A percentile compares a stretch with the other conserved stretches of the same genome.
These are phyloP conservation scores for Drosophila obscura DNA, from an alignment of 1,140 invertebrate genomes.

Conservation along the genomic window DNA sequence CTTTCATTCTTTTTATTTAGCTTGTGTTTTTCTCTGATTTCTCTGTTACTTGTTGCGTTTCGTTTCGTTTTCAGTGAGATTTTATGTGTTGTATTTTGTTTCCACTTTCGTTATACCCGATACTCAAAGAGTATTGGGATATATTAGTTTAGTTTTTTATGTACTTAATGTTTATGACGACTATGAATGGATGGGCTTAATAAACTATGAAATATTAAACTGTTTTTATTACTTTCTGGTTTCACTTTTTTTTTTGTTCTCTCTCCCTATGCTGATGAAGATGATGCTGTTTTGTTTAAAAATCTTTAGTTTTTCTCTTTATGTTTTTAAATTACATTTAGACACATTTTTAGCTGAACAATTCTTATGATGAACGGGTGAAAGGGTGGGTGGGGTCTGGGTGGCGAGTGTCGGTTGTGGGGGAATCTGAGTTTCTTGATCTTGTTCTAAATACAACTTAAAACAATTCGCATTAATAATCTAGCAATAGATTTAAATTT, in stretches of 20 bases:
- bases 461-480: constrained; percentile 62
- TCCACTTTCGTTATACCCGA: neutral
- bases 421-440: constrained; percentile 40
- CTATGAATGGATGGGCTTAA: constrained; percentile 81
- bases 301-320: constrained; percentile 69
- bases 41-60: constrained; percentile 36
- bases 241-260: constrained; percentile 35
- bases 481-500: constrained; percentile 57
- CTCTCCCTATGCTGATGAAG: constrained; percentile 36
- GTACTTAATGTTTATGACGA: constrained; percentile 80
- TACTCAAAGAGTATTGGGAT: no score
- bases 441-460: constrained; percentile 60
- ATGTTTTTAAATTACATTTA: constrained; percentile 76
- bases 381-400: neutral
- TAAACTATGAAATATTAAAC: constrained; percentile 82
- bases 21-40: constrained; percentile 30
- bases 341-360: constrained; percentile 77
- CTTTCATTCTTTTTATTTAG: constrained; percentile 28
- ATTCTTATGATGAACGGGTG: constrained; percentile 61
- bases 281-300: constrained; percentile 65
- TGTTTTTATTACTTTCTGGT: constrained; percentile 34
- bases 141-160: constrained; percentile 43
- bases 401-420: constrained; percentile 8
- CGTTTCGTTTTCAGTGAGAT: constrained; percentile 52
- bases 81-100: constrained; percentile 48